Base-by-base conservation (phyloP, 2,888 invertebrate species). In the Drosophila differens region DNA sequence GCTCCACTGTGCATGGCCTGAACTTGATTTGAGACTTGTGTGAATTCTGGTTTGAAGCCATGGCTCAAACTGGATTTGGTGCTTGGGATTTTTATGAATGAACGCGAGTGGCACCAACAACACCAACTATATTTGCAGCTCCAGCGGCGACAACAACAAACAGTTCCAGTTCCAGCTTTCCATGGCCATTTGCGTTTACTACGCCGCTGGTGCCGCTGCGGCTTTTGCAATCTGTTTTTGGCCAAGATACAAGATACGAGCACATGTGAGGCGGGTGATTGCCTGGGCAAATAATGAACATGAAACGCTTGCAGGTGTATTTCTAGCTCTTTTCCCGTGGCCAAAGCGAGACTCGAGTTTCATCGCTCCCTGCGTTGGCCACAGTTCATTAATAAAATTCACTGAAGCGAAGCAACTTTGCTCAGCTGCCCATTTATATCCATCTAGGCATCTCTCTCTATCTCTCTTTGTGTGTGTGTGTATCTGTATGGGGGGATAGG, bases 21-120 rank as follows among this genome's bases (percentile, higher is more conserved):
- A 80, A 80, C 82, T 82, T 79, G 80, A 82, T 82, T 75, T 53
- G 71, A 76, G 64, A 68, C 69, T 70, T 80, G 82, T 85, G 83
- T 89, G 90, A 88, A 85, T 85, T 85, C 85, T 85, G 81, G 90
- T 88, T 85, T 88, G 66, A 78, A 76, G 70, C 64, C 81, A 67
- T 74, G 88, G 75, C 88, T 76, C 71, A 85, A 90, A 90, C 89
- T 91, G 91, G 90, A 90, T 90, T 90, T 89, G 74, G 85, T 77
- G 83, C 89, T 86, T 83, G 86, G 76, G 91, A 91, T 88, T 90
- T 89, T 90, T 90, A 91, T 90, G 89, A 90, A 90, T 90, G 89
- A 91, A 90, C 77, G 74, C 75, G 81, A 88, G 71, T 78, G 79
- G 71, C 74, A 83, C 61, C 67, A 75, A 65, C 81, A 76, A 54